Percentiles rank a stretch among this genome's conserved stretches.
phyloP scores from a whole-genome alignment of 2,113 vertebrate genomes.

The Pimephales promelas region DNA sequence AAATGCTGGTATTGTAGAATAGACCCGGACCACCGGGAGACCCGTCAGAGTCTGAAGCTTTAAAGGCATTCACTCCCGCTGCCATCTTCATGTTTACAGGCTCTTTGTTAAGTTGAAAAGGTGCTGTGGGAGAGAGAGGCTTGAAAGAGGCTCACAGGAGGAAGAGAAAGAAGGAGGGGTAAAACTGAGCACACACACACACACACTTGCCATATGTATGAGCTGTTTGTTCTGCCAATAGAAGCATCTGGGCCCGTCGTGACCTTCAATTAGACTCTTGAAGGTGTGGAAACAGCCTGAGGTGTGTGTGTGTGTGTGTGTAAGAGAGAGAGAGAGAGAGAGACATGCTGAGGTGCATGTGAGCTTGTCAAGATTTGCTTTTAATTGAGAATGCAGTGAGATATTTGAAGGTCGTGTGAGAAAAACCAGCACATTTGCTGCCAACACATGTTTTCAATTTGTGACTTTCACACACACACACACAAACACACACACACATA shows the following conservation, averaged over 20 bases:
- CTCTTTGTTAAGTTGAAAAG: conserved; percentile 76
- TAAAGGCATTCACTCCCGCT: conserved; percentile 71
- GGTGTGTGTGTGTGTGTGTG: neutral
- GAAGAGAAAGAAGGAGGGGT: conserved; percentile 12
- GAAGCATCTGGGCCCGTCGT: conserved; percentile 65
- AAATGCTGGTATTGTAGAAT: no score
- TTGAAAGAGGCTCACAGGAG: conserved; percentile 58
- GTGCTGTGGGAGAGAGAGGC: conserved; percentile 61
- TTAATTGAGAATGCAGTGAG: conserved; percentile 65
- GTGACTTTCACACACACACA: conserved; percentile 59
- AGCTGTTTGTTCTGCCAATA: conserved; percentile 59
- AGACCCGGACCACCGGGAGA: no score
- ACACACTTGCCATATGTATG: conserved; percentile 50
- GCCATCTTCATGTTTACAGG: conserved; percentile 74
- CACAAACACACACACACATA: conserved; percentile 39
- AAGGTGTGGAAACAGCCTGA: conserved; percentile 56
- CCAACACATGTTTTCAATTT: conserved; percentile 71
- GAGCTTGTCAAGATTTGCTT: conserved; percentile 62
- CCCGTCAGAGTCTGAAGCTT: conserved; percentile 73
- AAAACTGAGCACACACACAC: neutral
- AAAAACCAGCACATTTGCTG: conserved; percentile 69
- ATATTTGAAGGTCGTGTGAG: conserved; percentile 68
- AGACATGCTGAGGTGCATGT: neutral
- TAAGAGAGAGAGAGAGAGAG: neutral
- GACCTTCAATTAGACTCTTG: conserved; percentile 68